Percentiles rank a stretch among this genome's conserved stretches.
These are phyloP conservation scores for Barypeithes pellucidus DNA, from an alignment of 2,888 invertebrate genomes.

Conservation along the genomic window DNA sequence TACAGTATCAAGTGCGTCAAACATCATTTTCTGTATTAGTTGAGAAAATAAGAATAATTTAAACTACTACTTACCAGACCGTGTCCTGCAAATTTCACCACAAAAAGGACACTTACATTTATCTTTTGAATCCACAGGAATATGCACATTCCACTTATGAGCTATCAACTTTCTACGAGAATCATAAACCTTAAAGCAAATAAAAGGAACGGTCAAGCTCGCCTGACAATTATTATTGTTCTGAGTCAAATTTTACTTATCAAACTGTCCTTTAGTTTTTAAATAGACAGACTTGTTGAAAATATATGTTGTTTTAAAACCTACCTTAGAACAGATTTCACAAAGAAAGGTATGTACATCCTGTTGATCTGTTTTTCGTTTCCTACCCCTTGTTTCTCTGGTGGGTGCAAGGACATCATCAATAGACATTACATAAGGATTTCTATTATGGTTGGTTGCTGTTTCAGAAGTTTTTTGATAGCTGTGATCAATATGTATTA, in stretches of 20 bases:
- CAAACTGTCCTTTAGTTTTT: no score
- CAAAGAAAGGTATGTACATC: background rate
- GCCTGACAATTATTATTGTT: no score
- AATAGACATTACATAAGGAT: constrained; percentile 10
- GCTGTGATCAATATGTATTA: background rate
- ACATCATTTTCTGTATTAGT: no score
- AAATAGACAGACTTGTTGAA: background rate
- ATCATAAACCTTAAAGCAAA: constrained; percentile 2
- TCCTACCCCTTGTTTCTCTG: background rate
- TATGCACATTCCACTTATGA: constrained; percentile 1
- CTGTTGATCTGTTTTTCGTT: background rate
- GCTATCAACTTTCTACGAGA: background rate
- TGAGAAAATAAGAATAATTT: no score
- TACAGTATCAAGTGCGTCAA: no score
- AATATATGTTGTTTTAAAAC: background rate
- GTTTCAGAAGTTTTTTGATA: constrained; percentile 6
- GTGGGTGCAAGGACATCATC: background rate
- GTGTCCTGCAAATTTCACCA: background rate
- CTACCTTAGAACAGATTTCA: background rate
- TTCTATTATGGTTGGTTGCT: background rate
- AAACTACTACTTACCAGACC: constrained; percentile 17
- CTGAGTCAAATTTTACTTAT: no score
- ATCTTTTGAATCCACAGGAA: background rate
- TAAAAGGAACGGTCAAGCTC: background rate
- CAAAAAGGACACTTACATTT: constrained; percentile 22